phyloP scores from a whole-genome alignment of 2,888 invertebrate genomes.

The Drosophila limbata region DNA sequence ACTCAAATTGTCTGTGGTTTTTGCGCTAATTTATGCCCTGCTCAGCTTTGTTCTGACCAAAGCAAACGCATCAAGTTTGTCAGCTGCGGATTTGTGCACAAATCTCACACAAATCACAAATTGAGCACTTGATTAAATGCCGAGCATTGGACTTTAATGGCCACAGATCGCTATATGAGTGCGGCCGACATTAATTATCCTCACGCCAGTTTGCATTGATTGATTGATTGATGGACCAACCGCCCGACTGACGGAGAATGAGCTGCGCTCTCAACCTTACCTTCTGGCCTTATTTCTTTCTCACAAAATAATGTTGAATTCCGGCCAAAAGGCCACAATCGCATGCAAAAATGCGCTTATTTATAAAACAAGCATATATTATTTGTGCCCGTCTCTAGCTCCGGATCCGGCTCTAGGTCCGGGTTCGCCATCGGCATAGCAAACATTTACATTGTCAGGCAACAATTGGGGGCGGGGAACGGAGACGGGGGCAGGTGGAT shows the following conservation, averaged over 20 bases:
- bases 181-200: constrained; percentile 50
- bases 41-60: constrained; percentile 1
- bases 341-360: constrained; percentile 42
- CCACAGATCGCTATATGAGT: constrained; percentile 27
- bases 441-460: constrained; percentile 49
- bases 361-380: constrained; percentile 46
- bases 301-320: not conserved
- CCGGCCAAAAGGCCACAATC: constrained; percentile 6
- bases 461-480: not conserved
- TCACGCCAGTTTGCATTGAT: constrained; percentile 34
- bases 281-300: constrained; percentile 5
- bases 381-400: constrained; percentile 8
- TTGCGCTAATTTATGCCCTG: constrained; percentile 51
- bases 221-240: constrained; percentile 41
- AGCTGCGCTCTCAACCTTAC: not conserved
- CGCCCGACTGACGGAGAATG: not conserved
- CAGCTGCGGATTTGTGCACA: constrained; percentile 56
- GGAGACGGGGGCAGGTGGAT: not conserved
- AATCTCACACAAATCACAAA: constrained; percentile 59
- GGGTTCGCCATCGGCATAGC: constrained; percentile 8
- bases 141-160: constrained; percentile 53
- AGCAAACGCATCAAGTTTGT: constrained; percentile 36
- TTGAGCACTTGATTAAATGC: constrained; percentile 57
- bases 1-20: constrained; percentile 34
- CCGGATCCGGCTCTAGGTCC: not conserved